These are phyloP conservation scores for Eupeodes luniger DNA, from an alignment of 2,888 invertebrate genomes.

Conservation along the genomic window DNA sequence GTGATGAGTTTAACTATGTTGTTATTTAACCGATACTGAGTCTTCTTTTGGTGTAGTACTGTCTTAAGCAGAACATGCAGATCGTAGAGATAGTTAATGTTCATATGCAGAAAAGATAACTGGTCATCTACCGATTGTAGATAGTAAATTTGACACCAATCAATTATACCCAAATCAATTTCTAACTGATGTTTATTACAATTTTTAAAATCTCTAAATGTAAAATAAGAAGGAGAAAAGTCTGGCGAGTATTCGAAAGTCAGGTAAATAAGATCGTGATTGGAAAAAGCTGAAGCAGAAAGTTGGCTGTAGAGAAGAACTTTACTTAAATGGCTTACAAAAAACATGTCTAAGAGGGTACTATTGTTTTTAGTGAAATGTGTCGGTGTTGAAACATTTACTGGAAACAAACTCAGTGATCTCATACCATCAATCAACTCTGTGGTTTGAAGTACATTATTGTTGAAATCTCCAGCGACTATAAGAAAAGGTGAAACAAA, in stretches of 20 bases:
- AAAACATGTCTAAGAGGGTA: constrained; percentile 1
- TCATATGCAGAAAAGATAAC: background rate
- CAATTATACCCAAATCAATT: background rate
- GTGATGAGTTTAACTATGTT: background rate
- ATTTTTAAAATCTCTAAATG: background rate
- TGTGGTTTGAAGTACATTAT: background rate
- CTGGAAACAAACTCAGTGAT: constrained; percentile 13
- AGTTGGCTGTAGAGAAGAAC: background rate
- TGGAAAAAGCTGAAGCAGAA: background rate
- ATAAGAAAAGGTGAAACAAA: background rate
- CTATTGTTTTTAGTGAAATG: background rate
- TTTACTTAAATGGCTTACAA: background rate
- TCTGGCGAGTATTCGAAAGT: background rate
- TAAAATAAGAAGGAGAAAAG: background rate
- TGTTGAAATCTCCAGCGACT: constrained; percentile 9
- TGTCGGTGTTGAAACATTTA: background rate
- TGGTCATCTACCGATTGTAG: background rate
- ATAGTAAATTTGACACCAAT: constrained; percentile 4
- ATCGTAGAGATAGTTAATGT: background rate
- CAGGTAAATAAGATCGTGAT: background rate
- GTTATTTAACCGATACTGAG: background rate
- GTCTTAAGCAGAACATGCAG: background rate
- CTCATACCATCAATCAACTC: background rate
- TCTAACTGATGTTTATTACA: background rate
- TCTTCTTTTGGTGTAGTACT: background rate